Evolutionary conservation across 2,797 vertebrate species (phyloP), one percentile per base, ranked within the genome.

Genomic region (Varecia variegata): DNA sequence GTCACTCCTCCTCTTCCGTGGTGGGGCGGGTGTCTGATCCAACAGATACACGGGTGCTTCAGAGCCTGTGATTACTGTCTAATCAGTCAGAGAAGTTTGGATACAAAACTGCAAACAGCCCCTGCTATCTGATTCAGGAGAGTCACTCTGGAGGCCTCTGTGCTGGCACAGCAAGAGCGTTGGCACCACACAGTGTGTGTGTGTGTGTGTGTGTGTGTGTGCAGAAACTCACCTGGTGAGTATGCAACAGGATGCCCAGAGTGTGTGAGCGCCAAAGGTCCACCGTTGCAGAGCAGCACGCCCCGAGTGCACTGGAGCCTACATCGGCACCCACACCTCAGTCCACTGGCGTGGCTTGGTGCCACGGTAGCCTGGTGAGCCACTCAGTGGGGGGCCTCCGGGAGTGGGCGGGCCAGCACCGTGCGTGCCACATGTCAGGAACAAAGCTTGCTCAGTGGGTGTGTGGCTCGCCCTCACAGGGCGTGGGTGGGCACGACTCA

Each of bases 11-110:
- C 20, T 40, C 12, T 25, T 32, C 84, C 2, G 0, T 0, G 4
- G 38, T 14, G 14, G 67, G 70, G 77, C 9, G 35, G 68, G 54
- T 23, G 27, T 87, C 80, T 88, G 76, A 80, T 84, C 60, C 45
- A 77, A 87, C n/a, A 83, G 91, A 95, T 87, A 35, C 1, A n/a
- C 0, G 0, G 54, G 60, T 74, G 71, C 60, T 77, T 60, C 83
- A 0, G 30, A 93, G 73, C 90, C 88, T 71, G 43, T 90, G 94
- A 93, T 97, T 68, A 73, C n/a, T 93, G 89, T 87, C 90, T 88
- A 73, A 54, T 90, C 95, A 89, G 77, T 84, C 76, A n/a, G 73
- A 1, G 5, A 80, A 76, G 73, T 43, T 82, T 94, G 65, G 91
- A 88, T 60, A 87, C 23, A 0, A 92, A 96, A 93, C 83, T 76